Percentiles rank a stretch among this genome's conserved stretches.
These are phyloP conservation scores for Cyclophora albipunctata DNA, from an alignment of 2,888 invertebrate species.

Conservation along the genomic window DNA sequence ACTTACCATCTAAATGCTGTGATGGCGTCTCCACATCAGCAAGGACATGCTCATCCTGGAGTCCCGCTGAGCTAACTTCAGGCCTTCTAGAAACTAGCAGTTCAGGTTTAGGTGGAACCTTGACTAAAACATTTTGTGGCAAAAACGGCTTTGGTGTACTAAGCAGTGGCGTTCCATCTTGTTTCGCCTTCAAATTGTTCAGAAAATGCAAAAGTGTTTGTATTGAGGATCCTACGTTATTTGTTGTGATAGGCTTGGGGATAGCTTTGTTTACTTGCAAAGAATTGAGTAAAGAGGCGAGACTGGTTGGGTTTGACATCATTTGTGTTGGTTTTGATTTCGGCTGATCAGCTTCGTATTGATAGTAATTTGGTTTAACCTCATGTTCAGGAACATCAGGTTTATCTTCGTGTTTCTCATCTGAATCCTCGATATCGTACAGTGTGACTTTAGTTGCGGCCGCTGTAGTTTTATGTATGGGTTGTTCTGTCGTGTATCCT, in stretches of 20 bases:
- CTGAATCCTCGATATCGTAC: slow-evolving; percentile 31
- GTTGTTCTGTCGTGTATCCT: slow-evolving; percentile 30
- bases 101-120: slow-evolving; percentile 19
- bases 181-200: slow-evolving; percentile 77
- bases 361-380: slow-evolving; percentile 42
- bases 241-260: slow-evolving; percentile 83
- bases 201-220: slow-evolving; percentile 84
- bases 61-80: slow-evolving; percentile 29
- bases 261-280: slow-evolving; percentile 84
- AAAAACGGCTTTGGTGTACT: slow-evolving; percentile 58
- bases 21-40: slow-evolving; percentile 53
- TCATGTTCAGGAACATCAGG: slow-evolving; percentile 25
- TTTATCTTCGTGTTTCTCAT: slow-evolving; percentile 24
- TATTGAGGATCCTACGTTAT: slow-evolving; percentile 87
- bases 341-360: slow-evolving; percentile 44
- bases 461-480: slow-evolving; percentile 30
- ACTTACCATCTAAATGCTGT: slow-evolving; percentile 62
- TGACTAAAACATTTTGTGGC: slow-evolving; percentile 29
- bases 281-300: slow-evolving; percentile 79
- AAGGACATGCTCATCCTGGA: slow-evolving; percentile 48
- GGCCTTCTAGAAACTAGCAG: slow-evolving; percentile 7
- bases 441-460: slow-evolving; percentile 22
- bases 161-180: slow-evolving; percentile 50
- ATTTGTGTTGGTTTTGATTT: slow-evolving; percentile 29
- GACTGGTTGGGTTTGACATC: slow-evolving; percentile 35